A percentile compares a stretch with the other conserved stretches of the same genome.
phyloP scores from a whole-genome alignment of 2,113 vertebrate species.

The Percina caprodes region DNA sequence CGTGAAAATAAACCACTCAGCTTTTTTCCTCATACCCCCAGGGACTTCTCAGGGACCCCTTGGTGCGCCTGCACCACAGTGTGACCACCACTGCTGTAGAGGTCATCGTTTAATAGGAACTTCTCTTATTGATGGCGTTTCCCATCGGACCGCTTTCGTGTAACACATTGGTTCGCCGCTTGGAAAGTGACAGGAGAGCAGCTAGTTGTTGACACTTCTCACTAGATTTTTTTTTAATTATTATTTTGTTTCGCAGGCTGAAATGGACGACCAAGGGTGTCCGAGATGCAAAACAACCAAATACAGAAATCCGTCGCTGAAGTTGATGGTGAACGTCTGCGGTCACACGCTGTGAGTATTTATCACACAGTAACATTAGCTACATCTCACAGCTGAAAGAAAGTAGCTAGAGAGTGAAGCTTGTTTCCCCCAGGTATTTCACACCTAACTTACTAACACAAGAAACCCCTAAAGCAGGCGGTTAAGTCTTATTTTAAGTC shows the following conservation, averaged over 20 bases:
- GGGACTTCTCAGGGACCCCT: neutral
- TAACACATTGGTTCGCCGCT: slow-evolving; percentile 24
- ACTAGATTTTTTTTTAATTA: neutral
- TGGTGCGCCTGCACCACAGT: neutral
- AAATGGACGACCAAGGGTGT: slow-evolving; percentile 95
- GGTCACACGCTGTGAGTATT: slow-evolving; percentile 97
- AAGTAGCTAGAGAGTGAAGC: neutral
- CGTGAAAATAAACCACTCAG: slow-evolving; percentile 25
- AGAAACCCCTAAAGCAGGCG: neutral
- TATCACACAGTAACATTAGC: too few species aligned
- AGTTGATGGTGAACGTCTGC: slow-evolving; percentile 98
- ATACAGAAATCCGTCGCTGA: slow-evolving; percentile 95
- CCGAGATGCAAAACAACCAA: slow-evolving; percentile 98
- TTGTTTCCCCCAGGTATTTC: neutral
- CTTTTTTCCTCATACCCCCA: slow-evolving; percentile 14
- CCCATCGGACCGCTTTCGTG: slow-evolving; percentile 64
- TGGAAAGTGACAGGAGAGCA: slow-evolving; percentile 23
- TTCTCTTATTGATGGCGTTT: slow-evolving; percentile 15
- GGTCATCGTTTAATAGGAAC: slow-evolving; percentile 62
- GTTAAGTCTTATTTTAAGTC: neutral
- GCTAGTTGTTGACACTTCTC: slow-evolving; percentile 26
- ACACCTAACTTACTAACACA: neutral
- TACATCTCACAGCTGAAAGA: neutral
- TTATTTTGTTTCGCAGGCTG: slow-evolving; percentile 7
- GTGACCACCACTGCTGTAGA: slow-evolving; percentile 4